phyloP scores from a whole-genome alignment of 2,888 invertebrate species.

The Dryadula phaetusa region DNA sequence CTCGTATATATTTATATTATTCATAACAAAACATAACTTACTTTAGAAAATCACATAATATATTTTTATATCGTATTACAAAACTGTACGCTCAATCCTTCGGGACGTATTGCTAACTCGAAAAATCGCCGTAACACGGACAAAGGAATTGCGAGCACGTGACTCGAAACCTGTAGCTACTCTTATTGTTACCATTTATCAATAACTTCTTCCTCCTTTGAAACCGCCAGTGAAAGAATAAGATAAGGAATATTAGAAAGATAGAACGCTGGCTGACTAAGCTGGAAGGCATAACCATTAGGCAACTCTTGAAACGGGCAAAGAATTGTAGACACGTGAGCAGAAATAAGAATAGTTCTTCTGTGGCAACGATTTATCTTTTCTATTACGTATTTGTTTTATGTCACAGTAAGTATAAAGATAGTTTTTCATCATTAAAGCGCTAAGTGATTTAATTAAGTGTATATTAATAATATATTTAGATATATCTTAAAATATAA shows the following conservation, averaged over 20 bases:
- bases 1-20: background rate
- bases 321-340: constrained; percentile 47
- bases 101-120: constrained; percentile 44
- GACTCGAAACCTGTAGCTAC: constrained; percentile 47
- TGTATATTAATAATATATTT: no score
- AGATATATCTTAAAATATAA: no score
- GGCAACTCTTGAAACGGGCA: constrained; percentile 28
- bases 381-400: constrained; percentile 21
- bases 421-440: background rate
- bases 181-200: constrained; percentile 43
- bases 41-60: background rate
- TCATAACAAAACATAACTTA: constrained; percentile 1
- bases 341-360: constrained; percentile 37
- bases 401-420: constrained; percentile 7
- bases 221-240: constrained; percentile 22
- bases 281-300: constrained; percentile 32
- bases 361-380: constrained; percentile 45
- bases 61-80: constrained; percentile 15
- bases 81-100: constrained; percentile 20
- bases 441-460: no score
- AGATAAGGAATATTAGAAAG: constrained; percentile 30
- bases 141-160: constrained; percentile 61
- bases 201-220: constrained; percentile 36
- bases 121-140: constrained; percentile 58
- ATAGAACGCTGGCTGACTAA: constrained; percentile 31